These are phyloP conservation scores for Rhinopomastus cyanomelas DNA, from an alignment of 2,113 vertebrate genomes.

Conservation along the genomic window DNA sequence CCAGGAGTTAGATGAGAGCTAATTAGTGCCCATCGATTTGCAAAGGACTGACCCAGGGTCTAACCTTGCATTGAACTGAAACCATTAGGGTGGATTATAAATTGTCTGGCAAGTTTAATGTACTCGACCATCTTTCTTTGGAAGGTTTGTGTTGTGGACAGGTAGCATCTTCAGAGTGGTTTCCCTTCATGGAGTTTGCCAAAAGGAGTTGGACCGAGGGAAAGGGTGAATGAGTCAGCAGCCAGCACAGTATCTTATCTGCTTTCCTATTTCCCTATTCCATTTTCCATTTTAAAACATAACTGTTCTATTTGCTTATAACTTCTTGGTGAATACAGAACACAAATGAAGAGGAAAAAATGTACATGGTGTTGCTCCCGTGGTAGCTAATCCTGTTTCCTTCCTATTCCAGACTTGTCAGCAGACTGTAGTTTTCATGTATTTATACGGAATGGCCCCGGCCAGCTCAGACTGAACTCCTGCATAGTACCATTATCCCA, in stretches of 20 bases:
- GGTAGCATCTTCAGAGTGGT: not conserved
- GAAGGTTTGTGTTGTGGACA: not conserved
- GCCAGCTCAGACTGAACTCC: not conserved
- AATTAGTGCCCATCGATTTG: slow-evolving; percentile 52
- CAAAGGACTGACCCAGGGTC: slow-evolving; percentile 15
- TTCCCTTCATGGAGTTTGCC: not conserved
- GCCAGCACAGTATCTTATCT: not conserved
- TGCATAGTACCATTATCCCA: not conserved
- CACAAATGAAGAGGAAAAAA: not conserved
- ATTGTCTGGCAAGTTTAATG: slow-evolving; percentile 35
- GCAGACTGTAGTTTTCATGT: not conserved
- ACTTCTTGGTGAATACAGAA: not conserved
- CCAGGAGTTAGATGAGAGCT: slow-evolving; percentile 24
- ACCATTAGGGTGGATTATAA: not conserved
- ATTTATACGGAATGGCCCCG: not conserved
- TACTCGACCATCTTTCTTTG: not conserved
- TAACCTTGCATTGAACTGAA: slow-evolving; percentile 27
- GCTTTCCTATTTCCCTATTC: not conserved
- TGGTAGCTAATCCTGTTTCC: not conserved
- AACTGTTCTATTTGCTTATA: not conserved
- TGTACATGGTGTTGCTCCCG: accelerated
- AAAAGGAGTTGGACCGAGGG: not conserved
- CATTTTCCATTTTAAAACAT: not conserved
- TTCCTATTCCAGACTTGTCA: not conserved
- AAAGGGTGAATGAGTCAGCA: not conserved